phyloP scores from a whole-genome alignment of 35 echinoderm and acorn worm genomes.

The Lytechinus variegatus region DNA sequence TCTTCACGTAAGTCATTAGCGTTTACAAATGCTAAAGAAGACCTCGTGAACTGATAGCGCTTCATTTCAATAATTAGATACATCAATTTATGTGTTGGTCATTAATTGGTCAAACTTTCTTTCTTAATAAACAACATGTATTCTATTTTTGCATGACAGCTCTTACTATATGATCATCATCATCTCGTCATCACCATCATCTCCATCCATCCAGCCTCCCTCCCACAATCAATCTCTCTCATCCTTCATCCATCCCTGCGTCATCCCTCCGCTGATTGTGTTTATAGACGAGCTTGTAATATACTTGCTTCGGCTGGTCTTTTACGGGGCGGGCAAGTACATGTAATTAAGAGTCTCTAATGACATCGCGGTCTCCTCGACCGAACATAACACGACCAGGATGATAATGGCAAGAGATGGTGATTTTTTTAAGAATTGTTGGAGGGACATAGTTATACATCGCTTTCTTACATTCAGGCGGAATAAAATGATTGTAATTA shows the following conservation, averaged over 20 bases:
- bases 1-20: not conserved
- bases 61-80: not conserved
- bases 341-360: not conserved
- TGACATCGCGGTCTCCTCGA: not conserved
- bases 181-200: not conserved
- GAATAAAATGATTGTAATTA: not conserved
- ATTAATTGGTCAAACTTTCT: not conserved
- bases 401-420: not conserved
- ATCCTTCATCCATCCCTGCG: not conserved
- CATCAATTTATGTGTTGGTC: not conserved
- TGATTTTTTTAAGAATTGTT: not conserved
- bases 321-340: not conserved
- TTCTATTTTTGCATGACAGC: not conserved
- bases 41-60: not conserved
- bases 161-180: not conserved
- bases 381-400: not conserved
- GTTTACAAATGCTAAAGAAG: no score
- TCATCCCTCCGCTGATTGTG: not conserved
- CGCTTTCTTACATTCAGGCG: not conserved
- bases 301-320: not conserved
- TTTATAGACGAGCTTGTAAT: constrained; percentile 13
- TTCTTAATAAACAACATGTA: not conserved
- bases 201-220: not conserved
- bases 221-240: not conserved
- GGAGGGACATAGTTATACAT: not conserved